Base-by-base conservation (phyloP, 2,113 vertebrate genomes). In the Naja naja region DNA sequence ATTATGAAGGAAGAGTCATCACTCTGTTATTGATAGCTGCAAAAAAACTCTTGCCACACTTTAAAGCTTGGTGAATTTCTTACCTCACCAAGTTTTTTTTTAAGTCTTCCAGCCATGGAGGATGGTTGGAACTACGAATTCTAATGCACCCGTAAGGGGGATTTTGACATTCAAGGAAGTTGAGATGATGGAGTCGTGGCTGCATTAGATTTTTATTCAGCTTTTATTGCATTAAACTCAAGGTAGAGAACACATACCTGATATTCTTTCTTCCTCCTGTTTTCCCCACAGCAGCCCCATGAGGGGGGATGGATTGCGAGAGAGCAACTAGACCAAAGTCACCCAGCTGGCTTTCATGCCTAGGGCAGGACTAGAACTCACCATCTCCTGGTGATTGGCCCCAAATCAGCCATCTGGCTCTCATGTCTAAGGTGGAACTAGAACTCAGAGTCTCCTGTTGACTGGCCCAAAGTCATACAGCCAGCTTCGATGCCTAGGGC, bases 91-190 rank as follows among this genome's bases (percentile, higher is more conserved):
- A 27, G 0, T n/a, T 69, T 69, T 69, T n/a, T 0, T 16, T n/a
- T n/a, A n/a, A 69, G 27, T n/a, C 12, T n/a, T 16, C 30, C 64
- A 6, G 64, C 30, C 30, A n/a, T 14, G 64, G 4, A 9, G 64
- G 12, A 0, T 1, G 0, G 58, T 11, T 30, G 25, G 1, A 58
- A 45, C 34, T 8, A 45, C 11, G 2, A 58, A 23, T 4, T 45
- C 52, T 16, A 7, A 49, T 22, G n/a, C 14, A 3, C 5, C 53
- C 11, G 1, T n/a, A 20, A 47, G 6, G 56, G 20, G 5, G 45
- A 89, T 43, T 43, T 55, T 43, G 43, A 55, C 3, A 43, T 64
- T 6, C 2, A 14, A 60, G 39, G n/a, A 20, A 39, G 8, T 20
- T 23, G 45, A 6, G 14, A 9, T 52, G 43, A 27, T 14, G 25